A percentile compares a stretch with the other conserved stretches of the same genome.
Conservation (phyloP, 2,113 vertebrate genomes). For the Bagarius yarrelli region DNA sequence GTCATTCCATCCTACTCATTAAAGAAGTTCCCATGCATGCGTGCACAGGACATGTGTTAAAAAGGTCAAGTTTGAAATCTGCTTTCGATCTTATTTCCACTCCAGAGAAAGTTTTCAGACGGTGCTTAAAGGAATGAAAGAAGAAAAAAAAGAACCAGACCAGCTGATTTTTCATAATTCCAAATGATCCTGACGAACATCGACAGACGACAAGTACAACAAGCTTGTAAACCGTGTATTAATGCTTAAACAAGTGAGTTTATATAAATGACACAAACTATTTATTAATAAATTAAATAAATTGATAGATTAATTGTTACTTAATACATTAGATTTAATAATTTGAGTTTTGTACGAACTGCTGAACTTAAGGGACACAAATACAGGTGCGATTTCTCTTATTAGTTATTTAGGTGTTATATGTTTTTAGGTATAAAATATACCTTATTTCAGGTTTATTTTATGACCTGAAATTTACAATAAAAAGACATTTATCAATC, state of each 20-base stretch:
- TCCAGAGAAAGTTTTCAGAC: background rate
- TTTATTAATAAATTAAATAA: no score
- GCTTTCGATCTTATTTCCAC: background rate
- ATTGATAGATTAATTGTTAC: no score
- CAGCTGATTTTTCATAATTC: background rate
- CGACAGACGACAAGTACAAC: background rate
- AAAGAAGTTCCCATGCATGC: constrained; percentile 17
- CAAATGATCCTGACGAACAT: background rate
- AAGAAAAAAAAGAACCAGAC: background rate
- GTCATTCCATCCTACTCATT: background rate
- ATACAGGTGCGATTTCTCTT: no score
- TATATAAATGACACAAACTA: background rate
- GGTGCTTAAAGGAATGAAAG: background rate
- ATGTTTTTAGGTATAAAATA: no score
- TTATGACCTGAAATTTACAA: background rate
- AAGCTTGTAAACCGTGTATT: background rate
- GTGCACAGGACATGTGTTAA: background rate
- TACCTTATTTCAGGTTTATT: no score
- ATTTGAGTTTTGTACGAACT: background rate
- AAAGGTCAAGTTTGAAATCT: background rate
- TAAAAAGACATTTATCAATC: background rate
- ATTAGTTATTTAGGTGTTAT: no score
- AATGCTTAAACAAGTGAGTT: background rate
- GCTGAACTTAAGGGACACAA: no score
- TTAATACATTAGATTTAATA: background rate